A percentile compares a stretch with the other conserved stretches of the same genome.
These are phyloP conservation scores for Smutsia gigantea DNA, from an alignment of 2,797 vertebrate genomes.

Conservation along the genomic window DNA sequence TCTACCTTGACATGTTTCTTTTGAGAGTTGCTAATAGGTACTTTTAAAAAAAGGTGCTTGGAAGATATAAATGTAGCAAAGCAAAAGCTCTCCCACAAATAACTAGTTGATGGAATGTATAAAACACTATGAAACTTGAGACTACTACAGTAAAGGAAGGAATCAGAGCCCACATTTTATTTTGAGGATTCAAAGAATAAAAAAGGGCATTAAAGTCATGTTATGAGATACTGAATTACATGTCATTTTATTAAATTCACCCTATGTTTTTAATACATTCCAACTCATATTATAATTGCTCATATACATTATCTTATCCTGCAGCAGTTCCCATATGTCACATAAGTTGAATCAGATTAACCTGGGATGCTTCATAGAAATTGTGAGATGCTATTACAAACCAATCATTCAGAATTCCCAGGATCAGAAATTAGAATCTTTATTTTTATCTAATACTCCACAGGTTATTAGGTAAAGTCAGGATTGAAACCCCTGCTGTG, in stretches of 20 bases:
- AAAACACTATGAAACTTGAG: background rate
- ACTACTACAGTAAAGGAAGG: too few species aligned
- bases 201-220: background rate
- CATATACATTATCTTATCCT: background rate
- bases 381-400: background rate
- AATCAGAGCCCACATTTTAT: background rate
- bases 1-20: background rate
- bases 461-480: background rate
- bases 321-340: background rate
- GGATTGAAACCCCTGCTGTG: background rate
- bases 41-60: background rate
- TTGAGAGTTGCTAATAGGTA: background rate
- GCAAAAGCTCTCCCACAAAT: background rate
- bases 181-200: background rate
- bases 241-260: background rate
- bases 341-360: background rate
- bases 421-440: background rate
- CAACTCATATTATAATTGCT: background rate
- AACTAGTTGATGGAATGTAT: background rate
- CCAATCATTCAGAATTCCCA: background rate
- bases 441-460: background rate
- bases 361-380: background rate
- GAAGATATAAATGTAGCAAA: background rate
- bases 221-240: background rate
- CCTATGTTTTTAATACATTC: background rate